Evolutionary conservation across 2,888 invertebrate genomes (phyloP).

Genomic region (Plebejus anna): DNA sequence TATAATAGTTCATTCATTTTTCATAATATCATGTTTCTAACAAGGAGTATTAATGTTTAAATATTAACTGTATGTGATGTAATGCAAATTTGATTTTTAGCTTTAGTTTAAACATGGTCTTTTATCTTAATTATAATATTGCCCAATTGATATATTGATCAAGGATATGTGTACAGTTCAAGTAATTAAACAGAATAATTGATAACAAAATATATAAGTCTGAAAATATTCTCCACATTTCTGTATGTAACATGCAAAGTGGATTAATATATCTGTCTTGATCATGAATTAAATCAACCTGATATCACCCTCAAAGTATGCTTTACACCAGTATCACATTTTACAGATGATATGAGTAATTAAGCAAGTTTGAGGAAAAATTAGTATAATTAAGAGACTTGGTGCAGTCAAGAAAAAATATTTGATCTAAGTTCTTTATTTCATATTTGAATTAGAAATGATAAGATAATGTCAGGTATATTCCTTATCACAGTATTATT

Average conservation of each 20-base stretch:
- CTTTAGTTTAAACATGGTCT: constrained; percentile 13
- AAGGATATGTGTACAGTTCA: constrained; percentile 16
- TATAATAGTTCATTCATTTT: background rate
- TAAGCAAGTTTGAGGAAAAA: background rate
- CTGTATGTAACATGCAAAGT: background rate
- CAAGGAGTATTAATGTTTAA: background rate
- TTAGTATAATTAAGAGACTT: background rate
- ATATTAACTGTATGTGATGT: constrained; percentile 21
- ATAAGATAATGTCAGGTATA: constrained; percentile 67
- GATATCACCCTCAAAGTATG: background rate
- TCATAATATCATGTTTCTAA: background rate
- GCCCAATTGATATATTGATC: constrained; percentile 26
- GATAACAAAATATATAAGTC: background rate
- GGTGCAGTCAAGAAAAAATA: constrained; percentile 31
- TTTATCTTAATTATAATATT: constrained; percentile 29
- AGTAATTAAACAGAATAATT: background rate
- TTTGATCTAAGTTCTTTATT: constrained; percentile 35
- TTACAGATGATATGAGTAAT: background rate
- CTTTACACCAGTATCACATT: background rate
- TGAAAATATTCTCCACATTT: background rate
- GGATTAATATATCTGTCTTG: no score
- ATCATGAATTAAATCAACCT: no score
- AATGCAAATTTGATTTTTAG: constrained; percentile 28
- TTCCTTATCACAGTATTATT: constrained; percentile 70
- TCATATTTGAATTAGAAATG: constrained; percentile 55